Evolutionary conservation across 2,797 vertebrate species (phyloP), one percentile per base, ranked within the genome.

Genomic region (Acanthopagrus latus): DNA sequence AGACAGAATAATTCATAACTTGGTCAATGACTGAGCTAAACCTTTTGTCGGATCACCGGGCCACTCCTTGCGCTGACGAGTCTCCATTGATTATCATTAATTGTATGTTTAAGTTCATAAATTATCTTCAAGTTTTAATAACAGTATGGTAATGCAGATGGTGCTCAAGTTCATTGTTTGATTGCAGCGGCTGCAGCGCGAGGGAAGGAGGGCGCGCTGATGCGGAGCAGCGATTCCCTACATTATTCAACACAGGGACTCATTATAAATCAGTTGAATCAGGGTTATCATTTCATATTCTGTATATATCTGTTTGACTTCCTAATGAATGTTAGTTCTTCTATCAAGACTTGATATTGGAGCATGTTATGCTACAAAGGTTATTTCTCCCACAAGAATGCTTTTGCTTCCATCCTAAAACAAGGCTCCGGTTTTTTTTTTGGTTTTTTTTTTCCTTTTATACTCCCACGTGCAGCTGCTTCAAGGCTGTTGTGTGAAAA

Each of bases 161-260:
- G 69, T 81, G 84, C 67, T 85, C 63, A 78, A 81, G 80, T 84
- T 88, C 67, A 65, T 69, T 83, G 84, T 88, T 78, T 89, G 85
- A 88, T 82, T 87, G 80, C 84, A 63, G 48, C 41, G 23, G 67
- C 74, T 73, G 47, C 29, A 41, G 68, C 20, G 7, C 10, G 58
- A 78, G 78, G 71, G 74, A 86, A 75, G 64, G 71, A 74, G 68
- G 72, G 29, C 1, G 43, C 52, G 43, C 43, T 76, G 84, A 88
- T 80, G 80, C 67, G 6, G 54, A 85, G 81, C 77, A 76, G 75
- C 4, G 1, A 67, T 62, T 74, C 70, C 4, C 43, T 90, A 43
- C 90, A 93, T 92, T 90, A 94, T 93, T 93, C 87, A 93, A 81
- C 84, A 83, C 77, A 76, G 80, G 47, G 75, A 71, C 89, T 91